Conservation (phyloP, 2,888 invertebrate genomes). For the Onthophagus sagittarius region DNA sequence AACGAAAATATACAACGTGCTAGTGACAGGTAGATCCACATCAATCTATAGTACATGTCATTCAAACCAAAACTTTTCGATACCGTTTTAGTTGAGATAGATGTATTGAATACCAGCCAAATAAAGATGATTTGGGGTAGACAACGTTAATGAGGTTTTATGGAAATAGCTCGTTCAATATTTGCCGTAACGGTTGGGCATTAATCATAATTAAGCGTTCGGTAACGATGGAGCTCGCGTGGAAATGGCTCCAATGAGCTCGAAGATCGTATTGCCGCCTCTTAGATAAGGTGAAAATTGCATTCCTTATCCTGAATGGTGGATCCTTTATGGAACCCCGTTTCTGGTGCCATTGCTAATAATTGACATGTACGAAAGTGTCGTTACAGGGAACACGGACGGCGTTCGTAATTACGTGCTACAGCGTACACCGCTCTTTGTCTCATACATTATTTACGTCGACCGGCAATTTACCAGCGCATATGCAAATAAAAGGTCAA, state of each 20-base stretch:
- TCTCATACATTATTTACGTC: constrained; percentile 19
- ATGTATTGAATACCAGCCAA: neutral
- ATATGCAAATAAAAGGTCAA: constrained; percentile 19
- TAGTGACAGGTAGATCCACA: neutral
- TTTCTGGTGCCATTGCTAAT: constrained; percentile 3
- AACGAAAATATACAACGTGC: neutral
- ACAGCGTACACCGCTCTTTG: constrained; percentile 17
- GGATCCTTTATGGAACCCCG: neutral
- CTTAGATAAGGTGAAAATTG: constrained; percentile 44
- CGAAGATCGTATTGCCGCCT: constrained; percentile 43
- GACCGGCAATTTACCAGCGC: constrained; percentile 12
- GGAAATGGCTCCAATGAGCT: constrained; percentile 42
- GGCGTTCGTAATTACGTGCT: constrained; percentile 1
- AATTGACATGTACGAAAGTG: neutral
- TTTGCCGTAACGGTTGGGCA: constrained; percentile 48
- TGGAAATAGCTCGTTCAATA: constrained; percentile 58
- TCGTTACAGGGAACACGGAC: neutral
- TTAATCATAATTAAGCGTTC: constrained; percentile 48
- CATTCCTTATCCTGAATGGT: constrained; percentile 39
- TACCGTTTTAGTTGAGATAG: neutral
- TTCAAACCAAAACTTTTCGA: no score
- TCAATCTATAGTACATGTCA: no score
- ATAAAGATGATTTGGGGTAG: constrained; percentile 21
- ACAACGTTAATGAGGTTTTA: constrained; percentile 57
- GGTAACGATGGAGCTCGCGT: constrained; percentile 42